phyloP scores from a whole-genome alignment of 2,113 vertebrate species.

The Pogonocichla stellata region DNA sequence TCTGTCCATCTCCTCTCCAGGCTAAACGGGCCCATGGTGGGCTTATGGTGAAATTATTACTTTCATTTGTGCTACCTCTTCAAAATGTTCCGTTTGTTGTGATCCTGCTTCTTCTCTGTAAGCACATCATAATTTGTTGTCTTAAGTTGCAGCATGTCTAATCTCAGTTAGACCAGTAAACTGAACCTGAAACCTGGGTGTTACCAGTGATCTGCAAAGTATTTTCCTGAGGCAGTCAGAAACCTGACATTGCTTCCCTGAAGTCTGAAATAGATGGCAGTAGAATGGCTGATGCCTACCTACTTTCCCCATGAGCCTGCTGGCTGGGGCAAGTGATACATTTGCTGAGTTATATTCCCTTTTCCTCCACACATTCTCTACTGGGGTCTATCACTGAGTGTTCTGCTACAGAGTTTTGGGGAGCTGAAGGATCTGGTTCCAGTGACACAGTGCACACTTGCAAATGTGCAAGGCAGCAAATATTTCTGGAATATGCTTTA shows the following conservation, averaged over 20 bases:
- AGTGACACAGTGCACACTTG: neutral
- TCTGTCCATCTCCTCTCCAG: neutral
- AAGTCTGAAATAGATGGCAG: neutral
- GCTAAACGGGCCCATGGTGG: neutral
- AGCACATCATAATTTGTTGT: neutral
- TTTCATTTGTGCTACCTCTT: neutral
- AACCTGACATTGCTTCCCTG: neutral
- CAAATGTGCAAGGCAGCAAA: neutral
- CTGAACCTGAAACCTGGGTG: neutral
- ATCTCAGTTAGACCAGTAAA: neutral
- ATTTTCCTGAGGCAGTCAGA: neutral
- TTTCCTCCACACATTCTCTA: neutral
- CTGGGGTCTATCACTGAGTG: too few relatives aligned
- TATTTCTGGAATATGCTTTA: neutral
- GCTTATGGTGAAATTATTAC: neutral
- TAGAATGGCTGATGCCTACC: neutral
- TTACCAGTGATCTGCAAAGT: neutral
- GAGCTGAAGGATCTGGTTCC: neutral
- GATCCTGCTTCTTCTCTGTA: neutral
- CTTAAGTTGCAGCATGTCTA: neutral
- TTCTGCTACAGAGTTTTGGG: neutral
- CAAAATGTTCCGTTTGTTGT: accelerated
- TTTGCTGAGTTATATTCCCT: neutral
- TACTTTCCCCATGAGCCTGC: accelerated
- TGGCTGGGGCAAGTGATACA: accelerated